A percentile compares a stretch with the other conserved stretches of the same genome.
Evolutionary conservation across 1,140 invertebrate species (phyloP).

Genomic region (Teleogryllus occipitalis): DNA sequence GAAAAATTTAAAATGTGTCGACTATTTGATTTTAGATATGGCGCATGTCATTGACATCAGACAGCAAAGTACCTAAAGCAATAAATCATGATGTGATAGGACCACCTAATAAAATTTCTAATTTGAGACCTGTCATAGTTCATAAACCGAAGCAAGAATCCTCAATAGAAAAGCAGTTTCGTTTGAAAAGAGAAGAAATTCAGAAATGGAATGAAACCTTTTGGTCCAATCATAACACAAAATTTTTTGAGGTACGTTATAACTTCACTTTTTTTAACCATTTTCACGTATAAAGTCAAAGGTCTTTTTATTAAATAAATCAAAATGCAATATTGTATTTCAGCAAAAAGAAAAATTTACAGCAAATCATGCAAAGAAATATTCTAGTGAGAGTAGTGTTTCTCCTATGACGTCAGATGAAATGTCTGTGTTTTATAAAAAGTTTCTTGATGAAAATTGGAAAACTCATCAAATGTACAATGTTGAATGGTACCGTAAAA

Average conservation of each 20-base stretch:
- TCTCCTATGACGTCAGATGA: constrained; percentile 30
- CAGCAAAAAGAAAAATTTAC: background rate
- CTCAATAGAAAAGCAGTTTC: constrained; percentile 49
- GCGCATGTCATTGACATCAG: background rate
- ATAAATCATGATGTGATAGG: constrained; percentile 47
- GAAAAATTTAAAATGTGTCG: too few species aligned
- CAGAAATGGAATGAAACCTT: constrained; percentile 76
- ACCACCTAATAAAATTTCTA: constrained; percentile 69
- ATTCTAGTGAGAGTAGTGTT: background rate
- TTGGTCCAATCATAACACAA: constrained; percentile 67
- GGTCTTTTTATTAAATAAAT: background rate
- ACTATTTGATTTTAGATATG: too few species aligned
- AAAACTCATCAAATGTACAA: constrained; percentile 19
- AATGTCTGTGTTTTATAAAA: constrained; percentile 35
- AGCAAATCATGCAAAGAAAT: background rate
- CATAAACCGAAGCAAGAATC: constrained; percentile 55
- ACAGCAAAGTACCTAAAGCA: background rate
- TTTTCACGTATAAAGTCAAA: background rate
- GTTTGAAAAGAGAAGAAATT: constrained; percentile 52
- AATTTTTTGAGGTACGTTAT: constrained; percentile 47
- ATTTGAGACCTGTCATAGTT: constrained; percentile 62
- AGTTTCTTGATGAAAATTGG: constrained; percentile 28
- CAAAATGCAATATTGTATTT: background rate
- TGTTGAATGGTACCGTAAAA: constrained; percentile 21
- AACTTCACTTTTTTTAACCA: background rate